These are phyloP conservation scores for Trigoniulus corallinus DNA, from an alignment of 1,140 invertebrate genomes.

Conservation along the genomic window DNA sequence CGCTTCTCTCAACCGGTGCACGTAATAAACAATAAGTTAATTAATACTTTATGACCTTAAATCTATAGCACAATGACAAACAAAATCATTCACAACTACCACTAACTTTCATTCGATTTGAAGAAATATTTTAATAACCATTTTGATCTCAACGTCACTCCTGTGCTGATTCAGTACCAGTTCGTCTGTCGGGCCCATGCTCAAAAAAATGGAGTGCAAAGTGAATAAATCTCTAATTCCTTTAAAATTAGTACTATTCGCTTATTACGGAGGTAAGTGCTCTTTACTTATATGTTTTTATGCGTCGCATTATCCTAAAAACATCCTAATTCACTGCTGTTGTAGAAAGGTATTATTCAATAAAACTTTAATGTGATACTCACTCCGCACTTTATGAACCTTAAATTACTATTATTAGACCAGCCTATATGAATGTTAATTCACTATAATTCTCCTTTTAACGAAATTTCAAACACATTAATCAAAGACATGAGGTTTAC, in stretches of 20 bases:
- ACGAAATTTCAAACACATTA: too few species aligned
- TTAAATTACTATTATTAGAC: too few species aligned
- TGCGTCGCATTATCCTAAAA: too few species aligned
- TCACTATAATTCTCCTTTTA: too few species aligned
- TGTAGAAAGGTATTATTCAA: not conserved
- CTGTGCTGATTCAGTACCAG: too few species aligned
- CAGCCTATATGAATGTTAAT: too few species aligned
- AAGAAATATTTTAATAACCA: not conserved
- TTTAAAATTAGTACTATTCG: slow-evolving; percentile 15
- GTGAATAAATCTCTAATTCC: slow-evolving; percentile 13
- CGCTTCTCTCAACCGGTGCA: too few species aligned
- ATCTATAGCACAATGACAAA: not conserved
- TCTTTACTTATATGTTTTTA: not conserved
- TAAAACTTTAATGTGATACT: not conserved
- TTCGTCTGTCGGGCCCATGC: too few species aligned
- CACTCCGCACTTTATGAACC: too few species aligned
- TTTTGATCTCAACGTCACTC: too few species aligned
- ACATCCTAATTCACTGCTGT: not conserved
- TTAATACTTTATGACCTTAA: not conserved
- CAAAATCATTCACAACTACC: not conserved
- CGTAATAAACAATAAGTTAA: too few species aligned
- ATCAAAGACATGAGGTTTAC: too few species aligned
- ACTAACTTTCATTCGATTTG: not conserved
- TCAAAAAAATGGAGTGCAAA: not conserved
- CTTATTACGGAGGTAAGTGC: slow-evolving; percentile 14